phyloP scores from a whole-genome alignment of 2,797 vertebrate species.

The Spinus pinus region DNA sequence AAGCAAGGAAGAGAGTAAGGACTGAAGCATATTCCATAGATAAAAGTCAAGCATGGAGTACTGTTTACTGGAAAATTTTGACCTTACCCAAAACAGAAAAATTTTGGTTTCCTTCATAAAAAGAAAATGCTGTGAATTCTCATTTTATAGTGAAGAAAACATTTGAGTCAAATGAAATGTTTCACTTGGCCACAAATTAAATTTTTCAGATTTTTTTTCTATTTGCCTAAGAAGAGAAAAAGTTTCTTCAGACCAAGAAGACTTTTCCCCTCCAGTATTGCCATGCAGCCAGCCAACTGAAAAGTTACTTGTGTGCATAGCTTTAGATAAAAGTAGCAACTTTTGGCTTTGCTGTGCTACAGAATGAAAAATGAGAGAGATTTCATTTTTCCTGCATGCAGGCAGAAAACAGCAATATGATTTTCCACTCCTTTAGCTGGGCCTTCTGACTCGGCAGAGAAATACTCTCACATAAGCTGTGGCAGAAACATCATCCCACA shows the following conservation, averaged over 20 bases:
- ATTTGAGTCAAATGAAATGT: neutral
- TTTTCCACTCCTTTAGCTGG: slow-evolving; percentile 25
- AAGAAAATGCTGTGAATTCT: neutral
- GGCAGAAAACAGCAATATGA: slow-evolving; percentile 6
- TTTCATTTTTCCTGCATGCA: neutral
- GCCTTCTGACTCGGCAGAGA: neutral
- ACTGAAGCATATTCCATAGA: neutral
- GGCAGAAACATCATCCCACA: neutral
- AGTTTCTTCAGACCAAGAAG: neutral
- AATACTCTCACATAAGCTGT: neutral
- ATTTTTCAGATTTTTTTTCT: neutral
- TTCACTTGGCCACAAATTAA: slow-evolving; percentile 23
- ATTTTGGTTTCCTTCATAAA: neutral
- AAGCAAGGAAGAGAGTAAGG: neutral
- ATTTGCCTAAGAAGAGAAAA: neutral
- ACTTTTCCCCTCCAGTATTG: neutral
- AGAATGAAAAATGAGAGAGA: slow-evolving; percentile 5
- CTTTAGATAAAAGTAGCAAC: slow-evolving; percentile 50
- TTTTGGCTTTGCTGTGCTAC: neutral
- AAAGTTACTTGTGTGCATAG: slow-evolving; percentile 6
- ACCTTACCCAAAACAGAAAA: neutral
- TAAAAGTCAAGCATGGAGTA: neutral
- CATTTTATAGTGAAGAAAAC: slow-evolving; percentile 16
- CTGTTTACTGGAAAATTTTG: neutral
- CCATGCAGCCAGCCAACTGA: neutral